Conservation (phyloP, 2,797 vertebrate genomes). For the Chiloscyllium punctatum region DNA sequence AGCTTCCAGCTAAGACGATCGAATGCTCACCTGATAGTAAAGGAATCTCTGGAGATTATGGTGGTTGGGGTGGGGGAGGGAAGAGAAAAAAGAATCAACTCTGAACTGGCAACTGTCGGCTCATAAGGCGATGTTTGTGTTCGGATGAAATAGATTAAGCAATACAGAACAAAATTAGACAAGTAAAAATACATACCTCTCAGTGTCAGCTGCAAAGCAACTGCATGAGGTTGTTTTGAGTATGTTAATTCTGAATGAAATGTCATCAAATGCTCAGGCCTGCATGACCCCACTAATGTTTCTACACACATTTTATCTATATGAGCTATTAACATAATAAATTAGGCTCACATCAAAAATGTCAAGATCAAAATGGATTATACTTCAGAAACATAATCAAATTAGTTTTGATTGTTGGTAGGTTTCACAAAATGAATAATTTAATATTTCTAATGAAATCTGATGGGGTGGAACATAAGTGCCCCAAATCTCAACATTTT, state of each 20-base stretch:
- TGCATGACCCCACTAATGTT: not conserved
- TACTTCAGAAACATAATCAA: not conserved
- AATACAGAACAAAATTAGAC: not conserved
- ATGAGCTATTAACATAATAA: not conserved
- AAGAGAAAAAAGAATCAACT: not conserved
- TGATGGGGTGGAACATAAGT: not conserved
- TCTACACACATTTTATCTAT: not conserved
- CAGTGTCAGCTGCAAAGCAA: not conserved
- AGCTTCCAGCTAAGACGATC: slow-evolving; percentile 11
- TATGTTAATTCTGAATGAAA: not conserved
- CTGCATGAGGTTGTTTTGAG: not conserved
- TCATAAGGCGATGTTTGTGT: not conserved
- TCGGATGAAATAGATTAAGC: not conserved
- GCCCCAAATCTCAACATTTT: not conserved
- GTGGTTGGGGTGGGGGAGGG: too few relatives aligned
- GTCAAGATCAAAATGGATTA: not conserved
- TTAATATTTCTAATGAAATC: not conserved
- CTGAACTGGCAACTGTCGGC: not conserved
- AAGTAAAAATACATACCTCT: not conserved
- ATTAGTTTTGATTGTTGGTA: not conserved
- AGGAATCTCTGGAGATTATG: not conserved
- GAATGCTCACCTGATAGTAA: not conserved
- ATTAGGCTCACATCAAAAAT: slow-evolving; percentile 25
- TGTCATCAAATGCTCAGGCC: slow-evolving; percentile 4
- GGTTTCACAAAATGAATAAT: slow-evolving; percentile 1